Conservation (phyloP, 2,797 vertebrate species). For the Platalea minor region DNA sequence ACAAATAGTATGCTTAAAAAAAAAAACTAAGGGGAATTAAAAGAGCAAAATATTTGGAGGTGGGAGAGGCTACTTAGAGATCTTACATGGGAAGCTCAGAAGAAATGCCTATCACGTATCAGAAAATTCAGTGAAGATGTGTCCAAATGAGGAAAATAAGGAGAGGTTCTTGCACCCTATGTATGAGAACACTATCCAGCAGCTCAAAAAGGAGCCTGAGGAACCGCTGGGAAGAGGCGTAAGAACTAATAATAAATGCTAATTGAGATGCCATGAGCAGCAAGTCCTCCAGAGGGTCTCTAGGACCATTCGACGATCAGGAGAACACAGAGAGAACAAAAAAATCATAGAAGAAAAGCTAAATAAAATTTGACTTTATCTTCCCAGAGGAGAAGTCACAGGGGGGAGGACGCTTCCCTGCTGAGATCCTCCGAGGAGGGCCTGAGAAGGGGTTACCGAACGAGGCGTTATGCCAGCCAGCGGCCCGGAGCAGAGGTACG, state of each 20-base stretch:
- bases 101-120: neutral
- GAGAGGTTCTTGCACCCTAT: neutral
- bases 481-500: neutral
- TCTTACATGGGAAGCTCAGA: neutral
- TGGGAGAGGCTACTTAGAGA: neutral
- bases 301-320: neutral
- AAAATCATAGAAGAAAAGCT: neutral
- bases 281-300: neutral
- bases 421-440: neutral
- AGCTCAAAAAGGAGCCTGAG: neutral
- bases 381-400: neutral
- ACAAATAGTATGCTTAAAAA: neutral
- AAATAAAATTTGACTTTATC: neutral
- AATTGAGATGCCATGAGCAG: neutral
- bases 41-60: neutral
- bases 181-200: neutral
- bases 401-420: neutral
- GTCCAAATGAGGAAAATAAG: neutral
- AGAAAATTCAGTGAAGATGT: neutral
- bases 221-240: neutral
- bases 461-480: fast-evolving
- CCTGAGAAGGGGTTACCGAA: neutral
- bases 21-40: neutral
- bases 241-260: neutral
- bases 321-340: neutral